Evolutionary conservation across 2,888 invertebrate species (phyloP).

Genomic region (Apotomis betuletana): DNA sequence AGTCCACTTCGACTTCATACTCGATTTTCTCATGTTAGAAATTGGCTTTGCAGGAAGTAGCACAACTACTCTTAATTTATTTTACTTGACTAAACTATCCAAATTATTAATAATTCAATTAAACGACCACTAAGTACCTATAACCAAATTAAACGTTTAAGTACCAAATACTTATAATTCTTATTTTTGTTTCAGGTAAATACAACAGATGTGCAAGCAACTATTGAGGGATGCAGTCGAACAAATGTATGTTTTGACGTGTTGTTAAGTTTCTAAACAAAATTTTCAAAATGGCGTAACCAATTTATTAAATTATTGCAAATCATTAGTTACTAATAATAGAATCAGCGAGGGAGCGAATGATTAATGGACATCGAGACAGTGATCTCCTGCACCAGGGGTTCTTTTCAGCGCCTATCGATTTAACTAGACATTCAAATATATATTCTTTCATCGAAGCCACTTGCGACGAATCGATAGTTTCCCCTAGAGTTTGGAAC

Average conservation of each 20-base stretch:
- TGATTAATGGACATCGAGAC: slow-evolving; percentile 58
- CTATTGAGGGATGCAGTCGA: slow-evolving; percentile 11
- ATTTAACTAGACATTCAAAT: slow-evolving; percentile 33
- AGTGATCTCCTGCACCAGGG: slow-evolving; percentile 45
- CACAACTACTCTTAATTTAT: neutral
- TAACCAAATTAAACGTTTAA: too few species aligned
- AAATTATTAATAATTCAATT: neutral
- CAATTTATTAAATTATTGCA: slow-evolving; percentile 54
- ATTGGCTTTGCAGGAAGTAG: too few species aligned
- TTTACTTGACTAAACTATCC: neutral
- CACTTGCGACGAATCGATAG: slow-evolving; percentile 26
- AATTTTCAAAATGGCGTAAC: slow-evolving; percentile 47
- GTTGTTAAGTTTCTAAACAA: slow-evolving; percentile 18
- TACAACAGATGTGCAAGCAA: slow-evolving; percentile 23
- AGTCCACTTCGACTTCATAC: neutral
- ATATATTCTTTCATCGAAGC: slow-evolving; percentile 13
- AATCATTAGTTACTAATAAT: slow-evolving; percentile 57
- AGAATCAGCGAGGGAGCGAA: slow-evolving; percentile 50
- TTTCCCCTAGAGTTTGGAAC: slow-evolving; percentile 7
- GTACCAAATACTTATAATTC: slow-evolving; percentile 33
- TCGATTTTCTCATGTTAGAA: too few species aligned
- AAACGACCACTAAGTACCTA: too few species aligned
- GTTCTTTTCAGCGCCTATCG: slow-evolving; percentile 45
- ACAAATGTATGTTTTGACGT: slow-evolving; percentile 25
- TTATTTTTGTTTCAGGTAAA: slow-evolving; percentile 54